phyloP scores from a whole-genome alignment of 2,888 invertebrate genomes.

The Parelbella ahira region DNA sequence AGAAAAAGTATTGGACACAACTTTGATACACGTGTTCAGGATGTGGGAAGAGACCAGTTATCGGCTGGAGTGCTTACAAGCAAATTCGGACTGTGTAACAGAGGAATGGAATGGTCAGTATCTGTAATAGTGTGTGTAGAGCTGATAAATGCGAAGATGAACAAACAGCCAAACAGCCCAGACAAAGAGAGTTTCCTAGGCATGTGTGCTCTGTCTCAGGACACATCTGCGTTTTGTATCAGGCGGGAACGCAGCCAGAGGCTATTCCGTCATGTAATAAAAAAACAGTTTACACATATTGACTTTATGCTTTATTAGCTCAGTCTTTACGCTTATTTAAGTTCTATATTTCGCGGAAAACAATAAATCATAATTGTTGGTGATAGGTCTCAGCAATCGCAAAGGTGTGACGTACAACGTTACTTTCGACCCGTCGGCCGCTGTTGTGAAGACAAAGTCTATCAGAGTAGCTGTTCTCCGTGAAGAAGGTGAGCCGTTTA shows the following conservation, averaged over 20 bases:
- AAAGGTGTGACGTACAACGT: constrained; percentile 86
- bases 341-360: no score
- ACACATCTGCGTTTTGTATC: no score
- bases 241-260: no score
- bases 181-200: no score
- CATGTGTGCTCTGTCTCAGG: no score
- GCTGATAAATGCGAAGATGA: no score
- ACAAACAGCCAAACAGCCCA: no score
- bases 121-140: no score
- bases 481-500: constrained; percentile 94
- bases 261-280: no score
- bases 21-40: constrained; percentile 85
- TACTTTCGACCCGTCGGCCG: constrained; percentile 84
- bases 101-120: constrained; percentile 85
- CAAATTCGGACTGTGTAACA: constrained; percentile 87
- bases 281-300: no score
- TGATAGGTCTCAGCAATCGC: constrained; percentile 81
- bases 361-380: not conserved
- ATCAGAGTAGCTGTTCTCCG: constrained; percentile 93
- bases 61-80: constrained; percentile 91
- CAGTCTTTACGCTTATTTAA: no score
- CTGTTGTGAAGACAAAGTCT: constrained; percentile 66
- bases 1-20: constrained; percentile 80
- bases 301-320: no score
- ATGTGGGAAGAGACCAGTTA: constrained; percentile 98